A percentile compares a stretch with the other conserved stretches of the same genome.
phyloP scores from a whole-genome alignment of 2,113 vertebrate genomes.

The Pygoscelis adeliae region DNA sequence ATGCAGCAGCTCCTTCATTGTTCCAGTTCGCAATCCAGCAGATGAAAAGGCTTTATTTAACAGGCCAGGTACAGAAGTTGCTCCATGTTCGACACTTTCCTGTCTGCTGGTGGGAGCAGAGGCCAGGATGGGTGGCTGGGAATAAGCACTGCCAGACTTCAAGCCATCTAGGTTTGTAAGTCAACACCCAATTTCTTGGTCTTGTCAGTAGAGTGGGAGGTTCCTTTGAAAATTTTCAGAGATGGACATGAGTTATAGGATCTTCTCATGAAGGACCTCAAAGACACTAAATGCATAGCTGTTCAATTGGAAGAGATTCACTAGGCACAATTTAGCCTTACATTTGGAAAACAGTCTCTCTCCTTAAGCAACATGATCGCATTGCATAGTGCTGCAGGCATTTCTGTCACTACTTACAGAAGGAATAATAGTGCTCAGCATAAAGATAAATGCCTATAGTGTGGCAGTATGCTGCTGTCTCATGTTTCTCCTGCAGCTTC shows the following conservation, averaged over 20 bases:
- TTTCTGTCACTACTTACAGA: not conserved
- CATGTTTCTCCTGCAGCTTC: not conserved
- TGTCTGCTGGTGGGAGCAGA: not conserved
- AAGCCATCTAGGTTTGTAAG: not conserved
- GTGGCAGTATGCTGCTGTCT: not conserved
- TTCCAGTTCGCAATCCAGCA: not conserved
- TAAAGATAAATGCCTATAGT: not conserved
- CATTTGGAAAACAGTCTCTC: not conserved
- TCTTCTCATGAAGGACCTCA: not conserved
- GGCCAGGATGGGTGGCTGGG: not conserved
- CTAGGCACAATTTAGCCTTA: not conserved
- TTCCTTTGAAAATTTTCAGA: not conserved
- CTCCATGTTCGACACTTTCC: not conserved
- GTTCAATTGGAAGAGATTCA: not conserved
- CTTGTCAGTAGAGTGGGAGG: not conserved
- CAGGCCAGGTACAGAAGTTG: not conserved
- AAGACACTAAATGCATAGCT: not conserved
- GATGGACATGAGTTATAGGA: not conserved
- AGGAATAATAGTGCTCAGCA: not conserved
- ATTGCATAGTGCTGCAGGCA: not conserved
- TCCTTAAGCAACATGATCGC: not conserved
- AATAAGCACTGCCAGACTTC: not conserved
- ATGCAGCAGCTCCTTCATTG: not conserved
- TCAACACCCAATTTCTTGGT: not conserved
- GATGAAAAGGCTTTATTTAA: not conserved